Conservation (phyloP, 2,113 vertebrate genomes). For the Microcebus griseorufus region DNA sequence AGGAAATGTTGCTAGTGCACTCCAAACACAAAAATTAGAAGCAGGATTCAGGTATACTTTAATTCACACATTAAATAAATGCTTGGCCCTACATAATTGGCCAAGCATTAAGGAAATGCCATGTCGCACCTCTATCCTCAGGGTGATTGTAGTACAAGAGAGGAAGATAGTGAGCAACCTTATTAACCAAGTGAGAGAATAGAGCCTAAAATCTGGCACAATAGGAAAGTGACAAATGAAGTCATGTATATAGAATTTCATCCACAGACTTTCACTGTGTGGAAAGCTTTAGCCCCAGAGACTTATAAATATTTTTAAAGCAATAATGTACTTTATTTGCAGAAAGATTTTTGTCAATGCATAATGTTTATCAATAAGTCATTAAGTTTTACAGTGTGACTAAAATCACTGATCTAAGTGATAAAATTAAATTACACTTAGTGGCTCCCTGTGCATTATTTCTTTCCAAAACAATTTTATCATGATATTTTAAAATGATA, state of each 20-base stretch:
- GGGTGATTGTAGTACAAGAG: not conserved
- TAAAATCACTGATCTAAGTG: not conserved
- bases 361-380: slow-evolving; percentile 6
- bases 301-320: not conserved
- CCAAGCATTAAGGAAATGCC: not conserved
- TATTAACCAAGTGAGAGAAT: not conserved
- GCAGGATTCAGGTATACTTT: not conserved
- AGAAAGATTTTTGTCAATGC: not conserved
- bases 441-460: not conserved
- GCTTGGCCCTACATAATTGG: not conserved
- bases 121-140: not conserved
- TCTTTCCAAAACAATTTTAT: slow-evolving; percentile 12
- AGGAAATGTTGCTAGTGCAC: not conserved
- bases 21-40: slow-evolving; percentile 16
- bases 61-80: not conserved
- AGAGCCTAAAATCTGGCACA: not conserved
- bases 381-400: slow-evolving; percentile 26
- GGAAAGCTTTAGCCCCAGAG: not conserved
- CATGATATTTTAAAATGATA: not conserved
- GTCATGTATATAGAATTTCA: not conserved
- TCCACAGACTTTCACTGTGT: not conserved
- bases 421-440: not conserved
- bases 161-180: not conserved
- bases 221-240: not conserved
- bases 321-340: not conserved